These are phyloP conservation scores for Allygus modestus DNA, from an alignment of 2,888 invertebrate genomes.

Conservation along the genomic window DNA sequence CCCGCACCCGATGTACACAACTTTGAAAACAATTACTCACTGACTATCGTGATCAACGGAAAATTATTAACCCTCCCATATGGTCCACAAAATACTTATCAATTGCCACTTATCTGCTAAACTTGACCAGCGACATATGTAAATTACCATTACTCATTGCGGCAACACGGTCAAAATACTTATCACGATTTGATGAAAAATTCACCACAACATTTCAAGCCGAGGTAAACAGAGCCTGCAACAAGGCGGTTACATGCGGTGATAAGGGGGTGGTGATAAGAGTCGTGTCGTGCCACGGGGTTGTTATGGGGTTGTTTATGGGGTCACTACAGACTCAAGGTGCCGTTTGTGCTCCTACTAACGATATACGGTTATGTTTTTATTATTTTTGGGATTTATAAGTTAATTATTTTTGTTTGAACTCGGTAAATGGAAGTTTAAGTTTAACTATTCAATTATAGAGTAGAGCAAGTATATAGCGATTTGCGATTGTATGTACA, in stretches of 20 bases:
- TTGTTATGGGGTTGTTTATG: slow-evolving; percentile 37
- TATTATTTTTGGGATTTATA: slow-evolving; percentile 22
- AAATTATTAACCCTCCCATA: slow-evolving; percentile 33
- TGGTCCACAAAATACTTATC: slow-evolving; percentile 25
- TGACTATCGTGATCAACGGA: not conserved
- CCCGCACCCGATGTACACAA: too few relatives aligned
- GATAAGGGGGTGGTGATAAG: slow-evolving; percentile 32
- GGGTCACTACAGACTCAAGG: not conserved
- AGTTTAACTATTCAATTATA: too few relatives aligned
- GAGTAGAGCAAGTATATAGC: too few relatives aligned
- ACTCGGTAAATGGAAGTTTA: too few relatives aligned
- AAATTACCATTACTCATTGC: slow-evolving; percentile 10
- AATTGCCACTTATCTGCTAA: not conserved
- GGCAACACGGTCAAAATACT: not conserved
- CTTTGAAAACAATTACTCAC: slow-evolving; percentile 11
- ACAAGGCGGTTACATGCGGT: slow-evolving; percentile 19
- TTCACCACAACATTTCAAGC: not conserved
- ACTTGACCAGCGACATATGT: slow-evolving; percentile 17
- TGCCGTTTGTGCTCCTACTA: not conserved
- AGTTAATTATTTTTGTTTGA: slow-evolving; percentile 18
- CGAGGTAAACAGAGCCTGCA: slow-evolving; percentile 2
- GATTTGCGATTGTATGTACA: too few relatives aligned
- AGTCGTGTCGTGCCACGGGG: slow-evolving; percentile 36
- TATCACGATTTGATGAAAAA: slow-evolving; percentile 21
- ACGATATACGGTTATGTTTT: slow-evolving; percentile 4